phyloP scores from a whole-genome alignment of 2,797 vertebrate genomes.

The Brachymystax lenok region DNA sequence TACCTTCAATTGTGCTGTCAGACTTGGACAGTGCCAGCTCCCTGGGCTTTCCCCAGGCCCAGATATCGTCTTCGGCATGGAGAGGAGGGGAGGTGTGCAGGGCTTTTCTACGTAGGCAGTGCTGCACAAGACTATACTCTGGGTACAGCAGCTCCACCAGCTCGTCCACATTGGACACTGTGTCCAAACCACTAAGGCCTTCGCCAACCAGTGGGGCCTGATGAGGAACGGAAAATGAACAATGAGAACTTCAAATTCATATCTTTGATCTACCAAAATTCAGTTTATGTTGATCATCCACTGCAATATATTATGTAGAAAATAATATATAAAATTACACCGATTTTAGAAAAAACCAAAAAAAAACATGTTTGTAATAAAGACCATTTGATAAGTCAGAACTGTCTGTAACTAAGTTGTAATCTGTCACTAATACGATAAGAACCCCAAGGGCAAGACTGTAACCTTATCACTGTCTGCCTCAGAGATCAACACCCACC shows the following conservation, averaged over 20 bases:
- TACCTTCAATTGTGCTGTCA: conserved; percentile 65
- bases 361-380: neutral
- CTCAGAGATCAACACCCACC: neutral
- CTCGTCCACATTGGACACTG: conserved; percentile 68
- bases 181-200: conserved; percentile 9
- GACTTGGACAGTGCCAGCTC: conserved; percentile 60
- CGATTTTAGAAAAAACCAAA: neutral
- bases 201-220: conserved; percentile 7
- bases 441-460: neutral
- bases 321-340: neutral
- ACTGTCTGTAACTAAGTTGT: neutral
- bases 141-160: conserved; percentile 73
- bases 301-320: neutral
- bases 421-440: neutral
- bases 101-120: conserved; percentile 68
- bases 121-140: conserved; percentile 72
- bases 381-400: neutral
- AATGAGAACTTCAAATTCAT: conserved; percentile 56
- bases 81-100: conserved; percentile 37
- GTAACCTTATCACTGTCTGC: neutral
- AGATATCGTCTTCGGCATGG: conserved; percentile 42
- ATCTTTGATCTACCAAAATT: conserved; percentile 36
- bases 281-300: neutral
- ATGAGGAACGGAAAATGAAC: neutral
- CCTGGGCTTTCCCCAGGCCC: conserved; percentile 52